Conservation (phyloP, 2,113 vertebrate genomes). For the Lates calcarifer region DNA sequence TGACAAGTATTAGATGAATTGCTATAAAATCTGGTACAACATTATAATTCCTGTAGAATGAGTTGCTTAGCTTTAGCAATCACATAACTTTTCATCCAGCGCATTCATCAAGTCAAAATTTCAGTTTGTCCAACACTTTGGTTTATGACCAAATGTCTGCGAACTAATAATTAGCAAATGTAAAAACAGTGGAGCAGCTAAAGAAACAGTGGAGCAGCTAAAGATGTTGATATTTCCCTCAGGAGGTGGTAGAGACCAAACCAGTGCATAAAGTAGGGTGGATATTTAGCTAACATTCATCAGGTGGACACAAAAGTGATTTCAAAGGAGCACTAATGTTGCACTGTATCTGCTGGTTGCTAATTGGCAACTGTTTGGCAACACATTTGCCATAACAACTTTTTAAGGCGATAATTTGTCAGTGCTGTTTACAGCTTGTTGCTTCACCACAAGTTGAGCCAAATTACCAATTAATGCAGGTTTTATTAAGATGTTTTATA, state of each 20-base stretch:
- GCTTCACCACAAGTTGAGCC: not conserved
- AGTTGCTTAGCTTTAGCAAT: not conserved
- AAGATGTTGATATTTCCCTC: not conserved
- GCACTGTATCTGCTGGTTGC: not conserved
- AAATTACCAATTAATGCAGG: not conserved
- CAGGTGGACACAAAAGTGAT: conserved; percentile 5
- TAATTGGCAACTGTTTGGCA: not conserved
- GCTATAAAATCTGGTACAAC: not conserved
- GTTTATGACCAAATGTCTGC: too few relatives aligned
- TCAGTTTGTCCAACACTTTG: not conserved
- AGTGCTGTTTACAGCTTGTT: not conserved
- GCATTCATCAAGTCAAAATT: not conserved
- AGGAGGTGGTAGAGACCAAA: not conserved
- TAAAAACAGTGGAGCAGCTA: not conserved
- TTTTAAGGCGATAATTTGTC: not conserved
- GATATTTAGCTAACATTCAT: not conserved
- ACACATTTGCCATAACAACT: not conserved
- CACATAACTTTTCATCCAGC: not conserved
- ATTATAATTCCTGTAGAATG: not conserved
- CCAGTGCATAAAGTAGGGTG: not conserved
- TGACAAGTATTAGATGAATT: not conserved
- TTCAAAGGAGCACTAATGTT: not conserved
- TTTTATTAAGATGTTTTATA: not conserved
- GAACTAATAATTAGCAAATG: too few relatives aligned
- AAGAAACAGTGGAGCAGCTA: too few relatives aligned